Conservation (phyloP, 2,113 vertebrate genomes). For the Athene cunicularia region DNA sequence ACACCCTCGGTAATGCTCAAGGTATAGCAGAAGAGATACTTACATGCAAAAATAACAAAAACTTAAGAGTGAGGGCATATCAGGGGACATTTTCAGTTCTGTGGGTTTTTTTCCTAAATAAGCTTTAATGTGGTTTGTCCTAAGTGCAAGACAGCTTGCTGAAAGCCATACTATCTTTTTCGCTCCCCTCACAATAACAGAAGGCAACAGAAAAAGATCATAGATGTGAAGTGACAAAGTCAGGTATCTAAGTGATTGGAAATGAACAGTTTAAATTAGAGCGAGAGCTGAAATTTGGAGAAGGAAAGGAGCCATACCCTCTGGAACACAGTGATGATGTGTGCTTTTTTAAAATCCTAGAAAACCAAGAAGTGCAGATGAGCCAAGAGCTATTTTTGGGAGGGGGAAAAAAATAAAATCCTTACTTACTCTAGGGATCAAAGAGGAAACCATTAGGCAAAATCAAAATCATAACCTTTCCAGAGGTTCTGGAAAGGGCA, state of each 20-base stretch:
- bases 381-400: neutral
- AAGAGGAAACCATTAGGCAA: neutral
- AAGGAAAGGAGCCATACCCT: neutral
- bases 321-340: neutral
- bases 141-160: neutral
- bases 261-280: conserved; percentile 1
- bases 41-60: neutral
- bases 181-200: neutral
- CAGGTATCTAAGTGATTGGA: neutral
- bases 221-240: neutral
- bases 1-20: neutral
- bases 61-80: neutral
- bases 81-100: rapidly evolving
- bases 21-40: neutral
- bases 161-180: neutral
- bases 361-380: neutral
- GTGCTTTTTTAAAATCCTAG: neutral
- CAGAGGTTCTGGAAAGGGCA: neutral
- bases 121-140: neutral
- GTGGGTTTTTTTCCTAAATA: neutral
- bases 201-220: neutral
- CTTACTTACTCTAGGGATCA: neutral
- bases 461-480: neutral
- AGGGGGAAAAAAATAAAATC: neutral
- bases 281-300: neutral